phyloP scores from a whole-genome alignment of 2,113 vertebrate species.

The Tretioscincus oriximinensis region DNA sequence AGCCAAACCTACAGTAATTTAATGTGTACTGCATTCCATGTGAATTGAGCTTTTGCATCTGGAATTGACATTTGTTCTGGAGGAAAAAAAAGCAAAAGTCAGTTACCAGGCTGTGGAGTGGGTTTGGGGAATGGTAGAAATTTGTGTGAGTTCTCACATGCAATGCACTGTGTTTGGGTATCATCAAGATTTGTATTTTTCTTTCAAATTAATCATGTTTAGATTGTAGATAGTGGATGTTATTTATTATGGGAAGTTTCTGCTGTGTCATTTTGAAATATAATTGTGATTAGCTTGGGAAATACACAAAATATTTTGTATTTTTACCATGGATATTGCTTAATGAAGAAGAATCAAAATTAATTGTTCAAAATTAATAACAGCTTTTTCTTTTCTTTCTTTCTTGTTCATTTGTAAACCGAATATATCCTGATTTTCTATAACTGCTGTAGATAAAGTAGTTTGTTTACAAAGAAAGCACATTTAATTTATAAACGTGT shows the following conservation, averaged over 20 bases:
- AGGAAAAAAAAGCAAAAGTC: conserved; percentile 37
- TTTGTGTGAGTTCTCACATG: conserved; percentile 16
- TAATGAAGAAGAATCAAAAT: conserved; percentile 51
- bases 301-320: conserved; percentile 46
- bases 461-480: conserved; percentile 21
- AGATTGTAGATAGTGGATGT: conserved; percentile 62
- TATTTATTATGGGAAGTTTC: conserved; percentile 71
- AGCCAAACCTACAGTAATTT: conserved; percentile 56
- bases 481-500: conserved; percentile 24
- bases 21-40: conserved; percentile 63
- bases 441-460: conserved; percentile 8
- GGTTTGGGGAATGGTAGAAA: background rate
- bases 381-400: background rate
- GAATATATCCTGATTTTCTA: background rate
- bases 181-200: conserved; percentile 30
- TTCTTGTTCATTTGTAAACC: background rate
- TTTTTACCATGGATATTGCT: conserved; percentile 56
- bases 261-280: conserved; percentile 64
- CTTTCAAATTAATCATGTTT: conserved; percentile 68
- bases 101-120: background rate
- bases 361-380: conserved; percentile 51
- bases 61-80: conserved; percentile 62
- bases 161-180: conserved; percentile 54
- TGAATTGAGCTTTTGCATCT: conserved; percentile 68
- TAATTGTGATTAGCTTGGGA: conserved; percentile 60